These are phyloP conservation scores for Corynorhinus townsendii DNA, from an alignment of 2,113 vertebrate species.

Conservation along the genomic window DNA sequence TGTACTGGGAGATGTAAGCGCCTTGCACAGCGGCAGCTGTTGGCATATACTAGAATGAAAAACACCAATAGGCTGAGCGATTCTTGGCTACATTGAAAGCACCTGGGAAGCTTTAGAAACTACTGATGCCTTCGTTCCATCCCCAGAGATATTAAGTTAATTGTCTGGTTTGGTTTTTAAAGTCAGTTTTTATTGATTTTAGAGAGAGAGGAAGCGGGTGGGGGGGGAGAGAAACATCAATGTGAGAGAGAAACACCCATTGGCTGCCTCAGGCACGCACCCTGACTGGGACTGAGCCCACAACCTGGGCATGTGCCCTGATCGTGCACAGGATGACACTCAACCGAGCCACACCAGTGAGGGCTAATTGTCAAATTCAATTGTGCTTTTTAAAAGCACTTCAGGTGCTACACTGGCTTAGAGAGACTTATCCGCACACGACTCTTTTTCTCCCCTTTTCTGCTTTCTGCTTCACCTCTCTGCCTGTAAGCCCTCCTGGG, in stretches of 20 bases:
- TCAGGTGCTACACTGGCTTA: neutral
- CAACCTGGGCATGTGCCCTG: neutral
- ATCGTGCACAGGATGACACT: neutral
- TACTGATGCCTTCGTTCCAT: neutral
- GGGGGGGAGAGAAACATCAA: neutral
- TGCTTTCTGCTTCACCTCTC: neutral
- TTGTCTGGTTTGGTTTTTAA: neutral
- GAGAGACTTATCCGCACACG: neutral
- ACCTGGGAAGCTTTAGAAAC: neutral
- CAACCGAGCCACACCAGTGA: neutral
- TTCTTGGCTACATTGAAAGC: neutral
- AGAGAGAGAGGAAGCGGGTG: neutral
- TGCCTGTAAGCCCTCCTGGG: neutral
- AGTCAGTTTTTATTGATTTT: neutral
- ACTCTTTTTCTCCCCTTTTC: neutral
- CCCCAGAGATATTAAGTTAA: neutral
- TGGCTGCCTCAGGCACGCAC: neutral
- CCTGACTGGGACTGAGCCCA: neutral
- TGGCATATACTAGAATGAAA: conserved; percentile 85
- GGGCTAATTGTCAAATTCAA: neutral
- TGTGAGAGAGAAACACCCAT: neutral
- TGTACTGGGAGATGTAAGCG: conserved; percentile 90
- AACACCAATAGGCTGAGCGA: neutral
- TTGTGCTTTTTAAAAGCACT: neutral
- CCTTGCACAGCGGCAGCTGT: conserved; percentile 89